Percentiles rank a stretch among this genome's conserved stretches.
These are phyloP conservation scores for Euthynnus affinis DNA, from an alignment of 2,797 vertebrate genomes.

Conservation along the genomic window DNA sequence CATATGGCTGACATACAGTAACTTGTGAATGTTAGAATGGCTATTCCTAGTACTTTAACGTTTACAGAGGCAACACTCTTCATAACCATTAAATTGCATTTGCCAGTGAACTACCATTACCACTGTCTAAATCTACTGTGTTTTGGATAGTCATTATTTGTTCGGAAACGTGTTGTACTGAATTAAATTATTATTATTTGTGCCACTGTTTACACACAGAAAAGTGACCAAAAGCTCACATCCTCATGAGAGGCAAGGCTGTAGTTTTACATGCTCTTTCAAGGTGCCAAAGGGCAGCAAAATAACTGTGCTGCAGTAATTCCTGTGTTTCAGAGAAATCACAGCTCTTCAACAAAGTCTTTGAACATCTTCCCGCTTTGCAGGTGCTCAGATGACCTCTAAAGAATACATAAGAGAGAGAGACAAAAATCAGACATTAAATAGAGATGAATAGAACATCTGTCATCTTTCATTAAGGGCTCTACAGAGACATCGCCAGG, in stretches of 20 bases:
- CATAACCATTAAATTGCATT: conserved; percentile 36
- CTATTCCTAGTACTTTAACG: conserved; percentile 60
- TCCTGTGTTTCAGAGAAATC: conserved; percentile 27
- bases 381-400: conserved; percentile 85
- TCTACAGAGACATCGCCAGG: neutral
- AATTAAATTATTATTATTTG: conserved; percentile 44
- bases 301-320: conserved; percentile 42
- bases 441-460: neutral
- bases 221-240: conserved; percentile 57
- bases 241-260: conserved; percentile 55
- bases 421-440: neutral
- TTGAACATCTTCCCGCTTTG: conserved; percentile 9
- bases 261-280: conserved; percentile 63
- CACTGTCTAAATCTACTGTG: conserved; percentile 52
- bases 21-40: conserved; percentile 51
- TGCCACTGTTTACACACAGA: conserved; percentile 54
- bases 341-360: conserved; percentile 31
- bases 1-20: conserved; percentile 52
- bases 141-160: conserved; percentile 40
- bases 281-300: conserved; percentile 58
- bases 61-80: conserved; percentile 51
- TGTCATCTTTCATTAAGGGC: neutral
- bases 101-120: conserved; percentile 48
- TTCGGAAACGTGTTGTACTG: conserved; percentile 44
- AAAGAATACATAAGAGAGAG: conserved; percentile 12